A percentile compares a stretch with the other conserved stretches of the same genome.
Evolutionary conservation across 2,113 vertebrate species (phyloP).

Genomic region (Syrmaticus mikado): DNA sequence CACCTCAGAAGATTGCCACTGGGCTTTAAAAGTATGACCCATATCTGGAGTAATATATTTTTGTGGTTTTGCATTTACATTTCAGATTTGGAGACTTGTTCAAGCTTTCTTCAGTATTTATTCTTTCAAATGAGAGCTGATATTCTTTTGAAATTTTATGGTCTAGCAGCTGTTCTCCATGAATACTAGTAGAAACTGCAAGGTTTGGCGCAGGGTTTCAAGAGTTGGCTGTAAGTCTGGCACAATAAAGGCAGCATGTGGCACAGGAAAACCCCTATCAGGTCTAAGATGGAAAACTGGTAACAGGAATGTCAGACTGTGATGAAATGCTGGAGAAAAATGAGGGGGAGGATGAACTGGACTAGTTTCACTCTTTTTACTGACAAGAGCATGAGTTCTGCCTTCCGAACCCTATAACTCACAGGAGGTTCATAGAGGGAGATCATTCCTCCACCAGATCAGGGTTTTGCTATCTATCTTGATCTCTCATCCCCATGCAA

Average conservation of each 20-base stretch:
- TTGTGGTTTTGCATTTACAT: not conserved
- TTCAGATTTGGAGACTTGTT: not conserved
- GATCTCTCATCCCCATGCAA: not conserved
- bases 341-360: not conserved
- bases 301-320: not conserved
- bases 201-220: not conserved
- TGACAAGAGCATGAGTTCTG: not conserved
- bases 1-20: not conserved
- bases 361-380: not conserved
- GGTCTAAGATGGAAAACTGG: not conserved
- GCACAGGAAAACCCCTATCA: not conserved
- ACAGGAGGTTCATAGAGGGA: not conserved
- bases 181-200: not conserved
- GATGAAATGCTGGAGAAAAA: not conserved
- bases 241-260: not conserved
- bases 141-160: not conserved
- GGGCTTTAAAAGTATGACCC: not conserved
- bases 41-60: not conserved
- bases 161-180: not conserved
- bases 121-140: not conserved
- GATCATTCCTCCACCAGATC: not conserved
- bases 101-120: not conserved
- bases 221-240: not conserved
- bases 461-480: constrained; percentile 15
- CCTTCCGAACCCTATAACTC: not conserved